Conservation (phyloP, 1,140 invertebrate genomes). For the Amyelois transitella region DNA sequence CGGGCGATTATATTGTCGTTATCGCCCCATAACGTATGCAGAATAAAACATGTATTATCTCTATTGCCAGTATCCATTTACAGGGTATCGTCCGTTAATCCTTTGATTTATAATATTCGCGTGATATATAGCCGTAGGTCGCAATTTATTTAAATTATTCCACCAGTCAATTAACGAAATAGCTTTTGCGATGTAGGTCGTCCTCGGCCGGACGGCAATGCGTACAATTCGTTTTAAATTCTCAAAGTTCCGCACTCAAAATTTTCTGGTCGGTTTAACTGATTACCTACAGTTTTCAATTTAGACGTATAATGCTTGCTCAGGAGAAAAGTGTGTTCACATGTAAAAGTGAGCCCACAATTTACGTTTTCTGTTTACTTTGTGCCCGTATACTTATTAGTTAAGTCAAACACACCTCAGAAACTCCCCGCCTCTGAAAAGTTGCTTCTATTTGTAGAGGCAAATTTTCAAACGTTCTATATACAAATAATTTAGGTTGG, state of each 20-base stretch:
- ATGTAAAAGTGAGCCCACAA: conserved; percentile 29
- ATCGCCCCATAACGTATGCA: conserved; percentile 68
- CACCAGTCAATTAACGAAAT: conserved; percentile 69
- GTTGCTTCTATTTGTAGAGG: conserved; percentile 53
- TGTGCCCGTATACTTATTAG: conserved; percentile 60
- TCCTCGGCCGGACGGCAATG: conserved; percentile 20
- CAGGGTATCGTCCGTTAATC: conserved; percentile 53
- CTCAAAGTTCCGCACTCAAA: not conserved
- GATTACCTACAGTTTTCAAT: conserved; percentile 10
- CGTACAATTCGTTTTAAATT: conserved; percentile 1
- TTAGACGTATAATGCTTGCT: conserved; percentile 7
- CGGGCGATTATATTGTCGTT: conserved; percentile 62
- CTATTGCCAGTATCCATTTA: conserved; percentile 65
- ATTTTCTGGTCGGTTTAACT: conserved; percentile 11
- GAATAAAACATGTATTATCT: conserved; percentile 59
- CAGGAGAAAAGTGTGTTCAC: conserved; percentile 23
- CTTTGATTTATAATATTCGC: conserved; percentile 69
- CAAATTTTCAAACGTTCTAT: conserved; percentile 63
- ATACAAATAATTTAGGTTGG: conserved; percentile 62
- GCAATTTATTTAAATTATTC: conserved; percentile 72
- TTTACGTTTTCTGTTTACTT: conserved; percentile 29
- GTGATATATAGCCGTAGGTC: conserved; percentile 56
- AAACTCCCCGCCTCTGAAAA: conserved; percentile 41
- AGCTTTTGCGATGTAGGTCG: conserved; percentile 51
- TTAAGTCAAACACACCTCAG: conserved; percentile 69